Conservation (phyloP, 2,797 vertebrate genomes). For the Oreochromis mossambicus region DNA sequence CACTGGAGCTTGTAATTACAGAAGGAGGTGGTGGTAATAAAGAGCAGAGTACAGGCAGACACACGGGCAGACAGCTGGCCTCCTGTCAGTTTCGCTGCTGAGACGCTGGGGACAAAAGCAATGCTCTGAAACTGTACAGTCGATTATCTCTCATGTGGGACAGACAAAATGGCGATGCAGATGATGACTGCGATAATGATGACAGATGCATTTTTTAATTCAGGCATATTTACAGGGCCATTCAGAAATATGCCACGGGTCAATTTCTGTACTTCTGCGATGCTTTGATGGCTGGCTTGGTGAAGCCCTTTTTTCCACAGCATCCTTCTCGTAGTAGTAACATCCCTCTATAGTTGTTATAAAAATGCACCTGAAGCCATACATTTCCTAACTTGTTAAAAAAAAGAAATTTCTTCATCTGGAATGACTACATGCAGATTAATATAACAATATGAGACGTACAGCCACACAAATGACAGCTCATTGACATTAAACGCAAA, state of each 20-base stretch:
- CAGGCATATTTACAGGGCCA: not conserved
- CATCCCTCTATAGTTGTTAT: not conserved
- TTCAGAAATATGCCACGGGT: not conserved
- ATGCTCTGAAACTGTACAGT: slow-evolving; percentile 31
- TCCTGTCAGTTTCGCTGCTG: slow-evolving; percentile 50
- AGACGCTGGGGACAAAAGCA: slow-evolving; percentile 40
- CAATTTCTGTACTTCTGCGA: not conserved
- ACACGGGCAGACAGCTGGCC: slow-evolving; percentile 64
- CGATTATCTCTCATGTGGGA: slow-evolving; percentile 33
- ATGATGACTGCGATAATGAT: slow-evolving; percentile 29
- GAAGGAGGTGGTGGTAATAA: slow-evolving; percentile 79
- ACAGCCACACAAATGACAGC: not conserved
- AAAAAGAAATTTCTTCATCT: not conserved
- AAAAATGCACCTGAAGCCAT: not conserved
- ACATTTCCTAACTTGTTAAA: not conserved
- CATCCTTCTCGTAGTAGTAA: not conserved
- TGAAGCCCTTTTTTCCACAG: not conserved
- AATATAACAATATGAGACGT: not conserved
- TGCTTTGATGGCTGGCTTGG: not conserved
- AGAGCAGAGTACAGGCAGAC: slow-evolving; percentile 53
- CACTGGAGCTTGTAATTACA: slow-evolving; percentile 78
- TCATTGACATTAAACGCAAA: not conserved
- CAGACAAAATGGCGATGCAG: slow-evolving; percentile 32
- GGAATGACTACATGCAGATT: not conserved
- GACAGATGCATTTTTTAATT: slow-evolving; percentile 17